These are phyloP conservation scores for Danio rerio DNA, from an alignment of 2,113 vertebrate genomes.

Conservation along the genomic window GRCz12tu NC_133194.1:36769501-36770000, in stretches of 20 bases:
- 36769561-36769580: slow-evolving; percentile 35
- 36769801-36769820: no score
- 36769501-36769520: slow-evolving; percentile 59
- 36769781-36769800: no score
- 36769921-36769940: no score
- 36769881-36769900: no score
- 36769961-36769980: no score
- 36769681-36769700: slow-evolving; percentile 56
- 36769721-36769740: not conserved
- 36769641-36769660: slow-evolving; percentile 48
- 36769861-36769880: no score
- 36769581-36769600: slow-evolving; percentile 39
- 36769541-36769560: slow-evolving; percentile 44
- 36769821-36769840: no score
- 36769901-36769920: no score
- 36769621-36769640: slow-evolving; percentile 64
- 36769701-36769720: slow-evolving; percentile 46
- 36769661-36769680: slow-evolving; percentile 57
- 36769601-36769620: slow-evolving; percentile 41
- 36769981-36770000: no score
- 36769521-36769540: slow-evolving; percentile 37
- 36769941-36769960: no score
- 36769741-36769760: not conserved
- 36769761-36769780: no score
- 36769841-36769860: no score